These are phyloP conservation scores for Monochamus alternatus DNA, from an alignment of 2,888 invertebrate species.

Conservation along the genomic window DNA sequence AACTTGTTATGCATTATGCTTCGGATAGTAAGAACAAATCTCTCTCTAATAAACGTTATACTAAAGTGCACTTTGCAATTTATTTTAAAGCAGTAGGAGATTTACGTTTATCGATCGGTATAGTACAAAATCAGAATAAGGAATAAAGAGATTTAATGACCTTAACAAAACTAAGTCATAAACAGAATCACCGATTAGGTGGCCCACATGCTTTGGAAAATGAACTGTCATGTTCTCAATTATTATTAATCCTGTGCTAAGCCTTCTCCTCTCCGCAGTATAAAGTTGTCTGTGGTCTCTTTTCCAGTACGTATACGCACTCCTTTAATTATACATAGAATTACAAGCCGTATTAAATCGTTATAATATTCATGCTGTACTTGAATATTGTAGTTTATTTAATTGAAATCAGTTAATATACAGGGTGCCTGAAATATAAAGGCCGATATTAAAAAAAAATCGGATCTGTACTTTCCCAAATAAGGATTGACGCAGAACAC, in stretches of 20 bases:
- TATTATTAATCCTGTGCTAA: conserved; percentile 1
- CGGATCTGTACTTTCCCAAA: too few relatives aligned
- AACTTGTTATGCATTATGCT: not conserved
- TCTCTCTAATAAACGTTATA: not conserved
- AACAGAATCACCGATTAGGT: conserved; percentile 23
- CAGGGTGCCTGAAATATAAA: too few relatives aligned
- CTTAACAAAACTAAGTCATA: conserved; percentile 7
- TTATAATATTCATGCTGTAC: too few relatives aligned
- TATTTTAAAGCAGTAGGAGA: conserved; percentile 2
- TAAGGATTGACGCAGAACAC: too few relatives aligned
- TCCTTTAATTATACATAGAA: too few relatives aligned
- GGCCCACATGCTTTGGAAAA: conserved; percentile 13
- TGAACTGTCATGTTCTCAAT: conserved; percentile 9
- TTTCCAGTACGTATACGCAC: not conserved
- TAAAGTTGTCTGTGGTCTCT: conserved; percentile 11
- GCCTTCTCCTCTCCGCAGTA: too few relatives aligned
- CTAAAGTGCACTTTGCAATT: conserved; percentile 6
- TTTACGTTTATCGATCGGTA: conserved; percentile 14
- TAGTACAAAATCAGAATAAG: conserved; percentile 22
- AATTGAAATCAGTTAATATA: too few relatives aligned
- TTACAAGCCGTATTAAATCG: too few relatives aligned
- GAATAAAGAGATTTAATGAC: conserved; percentile 14
- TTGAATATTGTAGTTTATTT: too few relatives aligned
- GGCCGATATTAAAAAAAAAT: too few relatives aligned
- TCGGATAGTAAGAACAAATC: too few relatives aligned